These are phyloP conservation scores for Stictocephala bisonia DNA, from an alignment of 2,888 invertebrate species.

Conservation along the genomic window DNA sequence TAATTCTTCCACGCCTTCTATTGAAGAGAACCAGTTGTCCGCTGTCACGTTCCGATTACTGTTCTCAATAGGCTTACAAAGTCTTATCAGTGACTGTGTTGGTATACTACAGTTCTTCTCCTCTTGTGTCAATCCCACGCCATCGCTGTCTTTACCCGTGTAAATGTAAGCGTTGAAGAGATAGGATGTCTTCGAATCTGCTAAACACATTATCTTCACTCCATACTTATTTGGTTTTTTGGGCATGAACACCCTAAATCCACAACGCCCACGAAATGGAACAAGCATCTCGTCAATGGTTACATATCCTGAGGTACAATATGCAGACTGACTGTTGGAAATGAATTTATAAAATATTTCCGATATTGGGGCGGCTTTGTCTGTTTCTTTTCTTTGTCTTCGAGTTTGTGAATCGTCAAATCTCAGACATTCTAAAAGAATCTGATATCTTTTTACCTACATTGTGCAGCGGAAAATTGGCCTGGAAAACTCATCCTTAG, in stretches of 20 bases:
- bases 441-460: conserved; percentile 14
- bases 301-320: conserved; percentile 16
- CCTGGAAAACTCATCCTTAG: conserved; percentile 7
- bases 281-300: conserved; percentile 31
- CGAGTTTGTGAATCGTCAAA: conserved; percentile 27
- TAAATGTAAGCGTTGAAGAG: conserved; percentile 44
- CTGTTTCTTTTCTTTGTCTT: not conserved
- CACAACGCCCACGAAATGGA: conserved; percentile 13
- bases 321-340: conserved; percentile 22
- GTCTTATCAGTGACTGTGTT: conserved; percentile 58
- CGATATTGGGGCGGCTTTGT: conserved; percentile 46
- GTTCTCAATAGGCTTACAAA: conserved; percentile 57
- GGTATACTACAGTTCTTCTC: conserved; percentile 59
- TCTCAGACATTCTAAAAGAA: conserved; percentile 17
- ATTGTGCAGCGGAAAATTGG: conserved; percentile 20
- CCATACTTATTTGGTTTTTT: conserved; percentile 58
- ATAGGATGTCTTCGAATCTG: conserved; percentile 8
- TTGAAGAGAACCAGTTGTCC: conserved; percentile 61
- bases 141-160: conserved; percentile 54
- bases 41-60: conserved; percentile 60
- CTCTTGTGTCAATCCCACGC: conserved; percentile 54
- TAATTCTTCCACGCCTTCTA: conserved; percentile 56
- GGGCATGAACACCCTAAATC: conserved; percentile 28
- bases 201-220: conserved; percentile 54
- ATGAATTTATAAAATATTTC: conserved; percentile 36